Evolutionary conservation across 2,113 vertebrate species (phyloP), one percentile per base, ranked within the genome.

Genomic region (Notarius quadriscutis): DNA sequence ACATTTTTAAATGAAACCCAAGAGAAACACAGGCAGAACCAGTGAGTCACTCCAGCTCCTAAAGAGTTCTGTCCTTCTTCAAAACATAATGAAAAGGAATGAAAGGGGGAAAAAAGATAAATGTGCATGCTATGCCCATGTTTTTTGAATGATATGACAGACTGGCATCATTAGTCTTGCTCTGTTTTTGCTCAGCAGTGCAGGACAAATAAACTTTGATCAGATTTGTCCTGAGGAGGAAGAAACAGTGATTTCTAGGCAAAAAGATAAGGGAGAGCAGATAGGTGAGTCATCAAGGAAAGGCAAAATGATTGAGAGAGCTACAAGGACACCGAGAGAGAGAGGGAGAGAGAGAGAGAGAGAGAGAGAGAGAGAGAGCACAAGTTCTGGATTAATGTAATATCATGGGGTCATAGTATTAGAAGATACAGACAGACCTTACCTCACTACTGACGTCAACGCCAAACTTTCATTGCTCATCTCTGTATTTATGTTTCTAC

Each of bases 381-480:
- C 15, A 51, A 60, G n/a, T 48, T 4, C 41, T n/a, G 69, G 57
- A 65, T 87, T 63, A 63, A 63, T 72, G 48, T 62, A 83, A 87
- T 75, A 81, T 83, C 86, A 74, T 80, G 67, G 69, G 80, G 86
- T 87, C 86, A 83, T 82, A 62, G 67, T 72, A 62, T 87, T 25
- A 62, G 57, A 22, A 41, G 79, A 86, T 18, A 5, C 74, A 77
- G 53, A n/a, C 74, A 78, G 84, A 75, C 80, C 41, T 87, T 74
- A 83, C 67, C 79, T 82, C 86, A 83, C 57, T 62, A 48, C 80
- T 87, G 86, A 87, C 86, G 86, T 83, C 86, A 82, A 87, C 11
- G 7, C 27, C 58, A 25, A 74, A 83, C 67, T 83, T 62, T 72
- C 22, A 25, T 41, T 60, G 25, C 50, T 15, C 27, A 30, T 86